Evolutionary conservation across 2,113 vertebrate genomes (phyloP).

Genomic region (Cololabis saira): DNA sequence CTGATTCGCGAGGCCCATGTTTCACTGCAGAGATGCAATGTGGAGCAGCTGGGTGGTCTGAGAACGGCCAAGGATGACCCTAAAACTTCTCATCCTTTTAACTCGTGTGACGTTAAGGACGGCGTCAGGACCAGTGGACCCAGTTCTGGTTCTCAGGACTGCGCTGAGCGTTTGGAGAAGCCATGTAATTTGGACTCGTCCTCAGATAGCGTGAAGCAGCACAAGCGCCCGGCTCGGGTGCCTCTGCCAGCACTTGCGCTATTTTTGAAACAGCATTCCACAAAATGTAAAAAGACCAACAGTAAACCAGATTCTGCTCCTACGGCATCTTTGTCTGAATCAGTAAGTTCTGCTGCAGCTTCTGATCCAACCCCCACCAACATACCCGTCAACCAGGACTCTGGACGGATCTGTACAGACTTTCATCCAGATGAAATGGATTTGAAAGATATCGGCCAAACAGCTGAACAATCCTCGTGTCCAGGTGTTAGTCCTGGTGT

Average conservation of each 20-base stretch:
- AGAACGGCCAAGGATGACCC: background rate
- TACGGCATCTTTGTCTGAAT: background rate
- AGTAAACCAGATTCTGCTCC: conserved; percentile 19
- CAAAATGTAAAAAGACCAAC: conserved; percentile 64
- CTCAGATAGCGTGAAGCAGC: conserved; percentile 25
- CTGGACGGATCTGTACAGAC: background rate
- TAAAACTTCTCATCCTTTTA: background rate
- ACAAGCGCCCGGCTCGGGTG: conserved; percentile 64
- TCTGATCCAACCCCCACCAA: background rate
- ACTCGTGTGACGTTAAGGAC: conserved; percentile 1
- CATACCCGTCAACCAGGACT: background rate
- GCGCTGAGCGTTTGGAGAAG: conserved; percentile 8
- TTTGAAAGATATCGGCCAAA: background rate
- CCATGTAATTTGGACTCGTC: background rate
- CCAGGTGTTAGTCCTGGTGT: background rate
- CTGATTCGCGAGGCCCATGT: conserved; percentile 75
- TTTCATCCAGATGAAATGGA: background rate
- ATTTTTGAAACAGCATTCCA: conserved; percentile 76
- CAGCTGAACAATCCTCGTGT: background rate
- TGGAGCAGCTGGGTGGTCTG: conserved; percentile 35
- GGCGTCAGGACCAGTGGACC: background rate
- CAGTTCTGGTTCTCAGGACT: background rate
- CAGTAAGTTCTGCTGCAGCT: conserved; percentile 9
- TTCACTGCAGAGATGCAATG: conserved; percentile 65
- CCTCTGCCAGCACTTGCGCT: conserved; percentile 78